These are phyloP conservation scores for Bujurquina vittata DNA, from an alignment of 2,113 vertebrate species.

Conservation along the genomic window DNA sequence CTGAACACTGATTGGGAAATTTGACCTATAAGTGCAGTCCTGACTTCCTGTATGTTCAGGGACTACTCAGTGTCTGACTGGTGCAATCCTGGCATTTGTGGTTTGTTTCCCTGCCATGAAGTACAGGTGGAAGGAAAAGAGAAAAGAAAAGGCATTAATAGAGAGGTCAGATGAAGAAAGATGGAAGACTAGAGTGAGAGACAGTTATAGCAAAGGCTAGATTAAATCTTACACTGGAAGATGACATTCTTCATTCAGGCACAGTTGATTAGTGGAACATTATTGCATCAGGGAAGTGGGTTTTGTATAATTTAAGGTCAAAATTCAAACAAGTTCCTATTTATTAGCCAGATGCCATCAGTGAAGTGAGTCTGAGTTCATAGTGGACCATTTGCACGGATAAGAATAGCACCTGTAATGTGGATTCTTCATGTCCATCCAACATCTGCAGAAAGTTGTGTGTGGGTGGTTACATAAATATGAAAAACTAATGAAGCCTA, in stretches of 20 bases:
- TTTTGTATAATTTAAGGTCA: slow-evolving; percentile 45
- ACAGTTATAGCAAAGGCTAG: background rate
- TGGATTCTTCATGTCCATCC: slow-evolving; percentile 63
- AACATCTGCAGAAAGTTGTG: slow-evolving; percentile 59
- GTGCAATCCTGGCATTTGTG: slow-evolving; percentile 8
- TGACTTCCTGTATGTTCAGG: background rate
- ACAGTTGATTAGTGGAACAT: background rate
- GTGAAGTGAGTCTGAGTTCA: slow-evolving; percentile 68
- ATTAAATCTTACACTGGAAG: background rate
- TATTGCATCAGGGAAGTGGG: background rate
- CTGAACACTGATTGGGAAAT: background rate
- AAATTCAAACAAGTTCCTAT: slow-evolving; percentile 55
- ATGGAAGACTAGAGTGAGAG: background rate
- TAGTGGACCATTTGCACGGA: slow-evolving; percentile 65
- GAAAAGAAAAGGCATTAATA: background rate
- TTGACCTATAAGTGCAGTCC: slow-evolving; percentile 10
- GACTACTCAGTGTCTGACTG: background rate
- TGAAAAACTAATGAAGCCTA: slow-evolving; percentile 30
- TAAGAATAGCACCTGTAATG: slow-evolving; percentile 70
- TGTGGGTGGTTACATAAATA: slow-evolving; percentile 58
- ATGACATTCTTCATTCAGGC: background rate
- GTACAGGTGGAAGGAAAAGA: slow-evolving; percentile 46
- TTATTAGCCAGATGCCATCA: slow-evolving; percentile 65
- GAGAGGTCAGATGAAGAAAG: slow-evolving; percentile 1
- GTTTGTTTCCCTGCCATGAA: slow-evolving; percentile 30